phyloP scores from a whole-genome alignment of 2,797 vertebrate genomes.

The Eulemur rubriventer region DNA sequence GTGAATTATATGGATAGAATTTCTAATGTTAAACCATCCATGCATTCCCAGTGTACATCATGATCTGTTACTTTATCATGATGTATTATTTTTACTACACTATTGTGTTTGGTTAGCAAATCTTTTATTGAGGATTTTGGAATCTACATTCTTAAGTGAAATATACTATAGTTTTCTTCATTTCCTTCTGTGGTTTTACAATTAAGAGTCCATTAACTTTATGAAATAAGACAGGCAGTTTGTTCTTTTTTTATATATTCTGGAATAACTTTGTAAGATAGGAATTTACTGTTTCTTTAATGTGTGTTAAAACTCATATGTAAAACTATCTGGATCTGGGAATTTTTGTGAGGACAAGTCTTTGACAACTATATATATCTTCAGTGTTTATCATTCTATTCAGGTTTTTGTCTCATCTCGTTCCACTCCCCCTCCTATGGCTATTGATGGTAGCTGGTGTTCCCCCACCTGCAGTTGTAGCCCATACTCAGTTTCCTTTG shows the following conservation, averaged over 20 bases:
- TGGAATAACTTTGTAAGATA: not conserved
- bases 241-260: not conserved
- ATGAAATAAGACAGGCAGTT: not conserved
- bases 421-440: not conserved
- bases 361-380: not conserved
- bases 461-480: not conserved
- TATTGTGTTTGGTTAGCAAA: not conserved
- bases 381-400: not conserved
- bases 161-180: not conserved
- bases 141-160: not conserved
- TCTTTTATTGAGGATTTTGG: not conserved
- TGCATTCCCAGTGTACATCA: not conserved
- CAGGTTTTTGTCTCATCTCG: not conserved
- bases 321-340: not conserved
- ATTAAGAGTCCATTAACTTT: not conserved
- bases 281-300: conserved; percentile 26
- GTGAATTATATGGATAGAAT: not conserved
- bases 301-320: not conserved
- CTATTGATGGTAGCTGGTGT: not conserved
- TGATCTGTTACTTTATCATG: not conserved
- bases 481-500: not conserved
- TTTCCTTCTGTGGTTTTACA: not conserved
- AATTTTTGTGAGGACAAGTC: not conserved
- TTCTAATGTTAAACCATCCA: not conserved
- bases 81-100: not conserved